Conservation (phyloP, 2,888 invertebrate species). For the Liopterus haemorrhoidalis region DNA sequence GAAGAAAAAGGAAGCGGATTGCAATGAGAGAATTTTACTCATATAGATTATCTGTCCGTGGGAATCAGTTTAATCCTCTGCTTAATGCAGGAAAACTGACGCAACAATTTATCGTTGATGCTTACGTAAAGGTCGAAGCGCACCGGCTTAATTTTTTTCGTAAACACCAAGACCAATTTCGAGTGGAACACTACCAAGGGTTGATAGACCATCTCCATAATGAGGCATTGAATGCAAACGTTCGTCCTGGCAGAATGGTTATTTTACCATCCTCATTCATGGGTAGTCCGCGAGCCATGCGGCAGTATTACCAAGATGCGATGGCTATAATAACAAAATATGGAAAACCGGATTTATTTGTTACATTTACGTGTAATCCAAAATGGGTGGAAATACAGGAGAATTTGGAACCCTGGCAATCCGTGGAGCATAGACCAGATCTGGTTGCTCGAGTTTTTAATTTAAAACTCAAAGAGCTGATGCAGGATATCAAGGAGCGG, state of each 20-base stretch:
- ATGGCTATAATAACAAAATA: constrained; percentile 44
- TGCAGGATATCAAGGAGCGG: constrained; percentile 14
- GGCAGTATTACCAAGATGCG: constrained; percentile 41
- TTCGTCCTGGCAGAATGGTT: constrained; percentile 34
- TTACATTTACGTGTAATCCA: not conserved
- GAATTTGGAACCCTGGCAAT: not conserved
- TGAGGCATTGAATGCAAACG: constrained; percentile 27
- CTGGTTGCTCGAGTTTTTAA: constrained; percentile 1
- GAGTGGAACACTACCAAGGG: constrained; percentile 14
- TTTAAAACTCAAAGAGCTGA: constrained; percentile 7
- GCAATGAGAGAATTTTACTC: no score
- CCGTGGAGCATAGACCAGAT: not conserved
- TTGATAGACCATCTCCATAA: constrained; percentile 34
- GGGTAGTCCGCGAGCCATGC: constrained; percentile 38
- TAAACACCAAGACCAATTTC: no score
- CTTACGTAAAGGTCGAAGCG: constrained; percentile 15
- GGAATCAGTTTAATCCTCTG: constrained; percentile 9
- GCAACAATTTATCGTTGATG: constrained; percentile 20
- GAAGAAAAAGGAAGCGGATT: no score
- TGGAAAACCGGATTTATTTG: no score
- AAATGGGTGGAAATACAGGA: constrained; percentile 2
- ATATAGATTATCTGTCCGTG: constrained; percentile 7
- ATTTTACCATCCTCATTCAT: constrained; percentile 39
- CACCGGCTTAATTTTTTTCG: constrained; percentile 6
- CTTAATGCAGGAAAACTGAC: constrained; percentile 18